phyloP scores from a whole-genome alignment of 2,113 vertebrate genomes.

The Lampris incognitus region DNA sequence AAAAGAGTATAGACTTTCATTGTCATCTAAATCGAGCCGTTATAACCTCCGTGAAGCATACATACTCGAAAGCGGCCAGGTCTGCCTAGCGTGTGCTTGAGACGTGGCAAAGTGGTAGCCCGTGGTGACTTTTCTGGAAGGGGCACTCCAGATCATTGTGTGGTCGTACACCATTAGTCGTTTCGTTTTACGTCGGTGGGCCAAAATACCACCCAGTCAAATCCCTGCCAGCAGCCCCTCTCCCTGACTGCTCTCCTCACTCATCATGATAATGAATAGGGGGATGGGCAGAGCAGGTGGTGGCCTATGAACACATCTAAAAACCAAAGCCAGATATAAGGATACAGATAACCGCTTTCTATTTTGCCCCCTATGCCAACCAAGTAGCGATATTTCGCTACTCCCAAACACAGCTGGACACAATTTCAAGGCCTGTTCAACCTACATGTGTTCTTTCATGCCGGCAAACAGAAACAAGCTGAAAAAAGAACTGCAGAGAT shows the following conservation, averaged over 20 bases:
- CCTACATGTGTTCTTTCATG: slow-evolving; percentile 9
- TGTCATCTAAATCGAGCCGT: background rate
- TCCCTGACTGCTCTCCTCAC: slow-evolving; percentile 74
- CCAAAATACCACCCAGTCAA: slow-evolving; percentile 65
- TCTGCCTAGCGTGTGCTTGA: background rate
- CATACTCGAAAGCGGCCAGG: background rate
- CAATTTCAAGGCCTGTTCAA: slow-evolving; percentile 11
- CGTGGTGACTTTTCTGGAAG: slow-evolving; percentile 27
- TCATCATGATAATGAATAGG: slow-evolving; percentile 76
- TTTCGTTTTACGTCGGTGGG: slow-evolving; percentile 64
- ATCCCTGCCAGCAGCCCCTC: slow-evolving; percentile 66
- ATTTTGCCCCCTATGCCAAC: slow-evolving; percentile 19
- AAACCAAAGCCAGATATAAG: slow-evolving; percentile 61
- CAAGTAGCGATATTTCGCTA: slow-evolving; percentile 18
- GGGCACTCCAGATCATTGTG: slow-evolving; percentile 40
- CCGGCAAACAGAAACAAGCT: slow-evolving; percentile 16
- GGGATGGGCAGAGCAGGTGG: slow-evolving; percentile 77
- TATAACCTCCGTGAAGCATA: slow-evolving; percentile 4
- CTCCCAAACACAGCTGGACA: slow-evolving; percentile 16
- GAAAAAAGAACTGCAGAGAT: slow-evolving; percentile 18
- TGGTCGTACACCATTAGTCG: slow-evolving; percentile 38
- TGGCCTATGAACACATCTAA: slow-evolving; percentile 65
- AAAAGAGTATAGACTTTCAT: background rate
- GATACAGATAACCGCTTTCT: slow-evolving; percentile 39
- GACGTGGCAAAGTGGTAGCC: slow-evolving; percentile 2